Evolutionary conservation across 2,888 invertebrate genomes (phyloP), one percentile per base, ranked within the genome.

Genomic region (Pyrgus malvae): DNA sequence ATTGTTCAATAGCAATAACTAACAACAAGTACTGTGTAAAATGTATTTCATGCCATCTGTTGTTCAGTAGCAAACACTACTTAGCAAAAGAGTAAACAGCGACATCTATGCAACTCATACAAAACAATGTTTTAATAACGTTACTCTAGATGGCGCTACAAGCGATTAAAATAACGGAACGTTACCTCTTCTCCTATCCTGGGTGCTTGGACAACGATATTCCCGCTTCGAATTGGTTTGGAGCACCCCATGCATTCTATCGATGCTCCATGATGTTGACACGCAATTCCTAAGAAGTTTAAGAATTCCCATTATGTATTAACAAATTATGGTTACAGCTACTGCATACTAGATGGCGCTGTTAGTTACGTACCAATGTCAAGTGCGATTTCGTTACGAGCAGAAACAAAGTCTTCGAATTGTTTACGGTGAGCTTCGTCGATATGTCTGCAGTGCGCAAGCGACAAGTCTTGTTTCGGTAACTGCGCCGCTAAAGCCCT

Each of bases 381-480:
- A 74, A 99, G 92, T 33, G 98, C 98, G 69, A 98, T 95, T 90
- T 98, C 98, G 83, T 99, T 99, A 48, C 99, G 92, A 50, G 96
- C 96, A 46, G 97, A 94, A 66, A 98, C 95, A 83, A 99, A 99
- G 83, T 98, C 98, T 85, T 98, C 96, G 80, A 96, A 99, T 70
- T 96, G 95, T 64, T 94, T 93, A 72, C 93, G 92, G 75, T 96
- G 94, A 71, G 93, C 92, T 12, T 94, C 91, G 62, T 96, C 95
- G 56, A 99, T 92, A 79, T 97, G 95, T 74, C 94, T 94, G 84
- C 98, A 98, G 78, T 98, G 97, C 49, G 95, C 94, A 67, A 96
- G 90, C 6, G 97, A 95, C 56, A 99, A 92, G 80, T 99, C 99
- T 89, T 98, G 98, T 80, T 96, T 96, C 33, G 99, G 99, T 72